Base-by-base conservation (phyloP, 2,888 invertebrate genomes). In the Plagodis dolabraria region DNA sequence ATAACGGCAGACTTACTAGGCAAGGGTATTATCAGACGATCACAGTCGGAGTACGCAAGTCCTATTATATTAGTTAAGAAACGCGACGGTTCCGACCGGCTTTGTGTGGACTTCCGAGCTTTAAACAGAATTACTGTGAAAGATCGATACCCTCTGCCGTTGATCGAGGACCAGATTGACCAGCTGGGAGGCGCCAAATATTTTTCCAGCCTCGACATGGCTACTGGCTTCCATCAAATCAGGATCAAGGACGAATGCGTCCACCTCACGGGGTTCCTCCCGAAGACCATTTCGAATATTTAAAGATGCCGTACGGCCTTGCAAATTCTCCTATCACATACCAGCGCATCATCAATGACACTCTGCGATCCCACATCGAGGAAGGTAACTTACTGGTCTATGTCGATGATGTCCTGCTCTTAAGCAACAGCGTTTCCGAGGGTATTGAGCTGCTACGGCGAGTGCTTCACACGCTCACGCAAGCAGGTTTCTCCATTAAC, bases 401-500 rank as follows among this genome's bases (percentile, higher is more conserved):
- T 40, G 61, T 64, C 7, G 65, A 66, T 43, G 69, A 66, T 49
- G 62, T 44, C 58, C 36, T 60, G 6, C n/a, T 63, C 5, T 22
- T 48, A 8, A 35, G 34, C 0, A 34, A 42, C 2, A 11, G 22
- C 0, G 34, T 58, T 6, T n/a, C 6, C 5, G 54, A 50, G 33
- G 45, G 48, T n/a, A n/a, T n/a, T 0, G 12, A 49, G 6, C 33
- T 11, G 1, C 9, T 59, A 6, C 6, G 35, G 0, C 34, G 46
- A 33, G 59, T 59, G 5, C 34, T 59, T 0, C 0, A 43, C 5
- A 57, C 58, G 0, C 6, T 65, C 6, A 57, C 62, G 0, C 0
- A 44, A 0, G 60, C 72, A 0, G 71, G 75, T 0, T 73, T 72
- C 59, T 74, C 72, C 0, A 56, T 72, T 5, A 72, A 71, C 43